Evolutionary conservation across 30 jellyfish, hydroid and myxozoan genomes (phyloP), one percentile per base, ranked within the genome.

Genomic region (Nemopilema nomurai): DNA sequence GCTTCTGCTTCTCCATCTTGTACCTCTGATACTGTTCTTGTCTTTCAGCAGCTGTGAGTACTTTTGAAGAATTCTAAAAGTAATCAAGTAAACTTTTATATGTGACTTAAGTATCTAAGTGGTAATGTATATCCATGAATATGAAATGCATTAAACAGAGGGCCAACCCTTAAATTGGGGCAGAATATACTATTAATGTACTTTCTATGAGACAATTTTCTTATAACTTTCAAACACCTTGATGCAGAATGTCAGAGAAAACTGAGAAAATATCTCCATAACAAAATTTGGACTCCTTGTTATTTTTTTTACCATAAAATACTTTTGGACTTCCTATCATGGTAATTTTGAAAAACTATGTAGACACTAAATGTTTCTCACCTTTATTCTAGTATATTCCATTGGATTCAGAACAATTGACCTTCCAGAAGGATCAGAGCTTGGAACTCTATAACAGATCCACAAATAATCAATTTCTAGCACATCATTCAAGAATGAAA

Each of bases 391-490:
- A 9, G 32, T 23, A 90, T 69, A 91, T 49, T 95, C 96, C 52
- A 33, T 51, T 20, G 90, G 81, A 22, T 90, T 41, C 20, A 95
- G 86, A 33, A 95, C 80, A 0, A 95, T 62, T 62, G 99, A 78
- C 67, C 91, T 69, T 16, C 99, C 99, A 52, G 99, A 95, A 74
- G 99, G 99, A 87, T 95, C 99, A 49, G 77, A 79, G 28, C 89
- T 63, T 71, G 97, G 99, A n/a, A 95, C 97, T 65, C 99, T 95
- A 51, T 9, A 85, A 69, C 16, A 32, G 51, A 78, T 68, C n/a
- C n/a, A 63, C 21, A 24, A 53, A 26, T n/a, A 53, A 21, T 79
- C 8, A 78, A 8, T 19, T 22, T 19, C 83, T 19, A 32, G 16
- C 33, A 20, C 27, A 51, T 30, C 21, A 9, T 1, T 74, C 84